phyloP scores from a whole-genome alignment of 2,888 invertebrate genomes.

The Ennomos fuscantarius region DNA sequence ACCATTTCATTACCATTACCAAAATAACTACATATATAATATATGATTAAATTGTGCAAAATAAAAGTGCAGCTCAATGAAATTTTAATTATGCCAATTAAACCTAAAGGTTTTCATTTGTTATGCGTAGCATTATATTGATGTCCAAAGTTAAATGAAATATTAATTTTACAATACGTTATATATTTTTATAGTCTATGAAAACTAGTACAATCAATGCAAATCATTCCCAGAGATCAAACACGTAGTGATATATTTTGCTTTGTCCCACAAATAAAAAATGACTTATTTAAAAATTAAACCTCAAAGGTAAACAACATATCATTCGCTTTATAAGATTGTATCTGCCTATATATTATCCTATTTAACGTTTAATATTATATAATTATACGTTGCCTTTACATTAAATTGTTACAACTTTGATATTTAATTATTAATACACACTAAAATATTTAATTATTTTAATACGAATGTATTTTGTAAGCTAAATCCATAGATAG shows the following conservation, averaged over 20 bases:
- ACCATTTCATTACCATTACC: no score
- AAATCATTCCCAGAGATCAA: conserved; percentile 58
- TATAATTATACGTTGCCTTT: conserved; percentile 61
- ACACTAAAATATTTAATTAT: conserved; percentile 29
- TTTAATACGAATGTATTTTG: conserved; percentile 41
- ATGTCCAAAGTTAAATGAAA: conserved; percentile 19
- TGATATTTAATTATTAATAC: conserved; percentile 36
- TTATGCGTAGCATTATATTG: conserved; percentile 8
- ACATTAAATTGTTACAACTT: conserved; percentile 39
- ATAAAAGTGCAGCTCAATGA: conserved; percentile 4
- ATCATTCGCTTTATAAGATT: conserved; percentile 84
- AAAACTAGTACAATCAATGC: conserved; percentile 40
- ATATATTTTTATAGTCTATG: conserved; percentile 41
- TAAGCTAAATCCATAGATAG: conserved; percentile 22
- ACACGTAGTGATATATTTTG: conserved; percentile 69
- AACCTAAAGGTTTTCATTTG: conserved; percentile 19
- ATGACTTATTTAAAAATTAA: conserved; percentile 44
- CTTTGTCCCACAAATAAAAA: conserved; percentile 52
- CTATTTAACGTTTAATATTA: conserved; percentile 58
- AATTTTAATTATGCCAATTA: conserved; percentile 16
- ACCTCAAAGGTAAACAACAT: conserved; percentile 75
- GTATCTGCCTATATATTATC: conserved; percentile 59
- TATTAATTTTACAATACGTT: conserved; percentile 38
- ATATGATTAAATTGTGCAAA: not conserved
- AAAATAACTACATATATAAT: no score